Base-by-base conservation (phyloP, 92 coral and sea anemone species). In the Parazoanthus swiftii region DNA sequence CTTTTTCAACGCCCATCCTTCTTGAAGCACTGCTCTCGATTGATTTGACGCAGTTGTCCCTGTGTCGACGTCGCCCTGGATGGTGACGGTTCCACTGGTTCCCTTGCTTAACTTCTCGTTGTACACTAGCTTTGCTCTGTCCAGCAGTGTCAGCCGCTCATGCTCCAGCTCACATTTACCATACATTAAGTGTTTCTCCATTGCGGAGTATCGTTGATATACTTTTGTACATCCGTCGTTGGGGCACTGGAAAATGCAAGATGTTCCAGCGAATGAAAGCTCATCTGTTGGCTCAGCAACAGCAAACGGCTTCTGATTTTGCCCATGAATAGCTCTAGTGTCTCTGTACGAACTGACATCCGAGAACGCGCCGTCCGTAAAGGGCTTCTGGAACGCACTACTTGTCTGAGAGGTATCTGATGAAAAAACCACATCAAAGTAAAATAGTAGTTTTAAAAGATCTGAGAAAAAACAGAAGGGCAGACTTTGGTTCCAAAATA, bases 141-240 rank as follows among this genome's bases (percentile, higher is more conserved):
- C 72, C n/a, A 80, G 46, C 66, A 79, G 82, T 11, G 82, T 79
- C 16, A 79, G 16, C 84, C 84, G 71, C 44, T 80, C 84, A 29
- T 29, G 33, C 33, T 29, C 33, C 33, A 29, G 33, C 33, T 29
- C 33, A 29, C 33, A 29, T 29, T 80, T 80, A 8, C 84, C 84
- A 20, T 80, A 58, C 13, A 80, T 3, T 0, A 80, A 5, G 84
- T 54, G 84, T 80, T 80, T 80, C 26, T 80, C 84, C 48, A 80
- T 80, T 15, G 84, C 84, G 71, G 84, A 80, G 72, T 80, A 80
- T 80, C 84, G 72, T 18, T 80, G 84, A 29, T 80, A 80, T 26
- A 80, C 72, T 80, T 29, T 29, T 29, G 33, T 29, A 29, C 33
- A 29, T 29, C 33, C 33, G 33, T 29, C 33, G 33, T 29, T 80